Evolutionary conservation across 2,888 invertebrate genomes (phyloP), one percentile per base, ranked within the genome.

Genomic region (Onthophagus sagittarius): DNA sequence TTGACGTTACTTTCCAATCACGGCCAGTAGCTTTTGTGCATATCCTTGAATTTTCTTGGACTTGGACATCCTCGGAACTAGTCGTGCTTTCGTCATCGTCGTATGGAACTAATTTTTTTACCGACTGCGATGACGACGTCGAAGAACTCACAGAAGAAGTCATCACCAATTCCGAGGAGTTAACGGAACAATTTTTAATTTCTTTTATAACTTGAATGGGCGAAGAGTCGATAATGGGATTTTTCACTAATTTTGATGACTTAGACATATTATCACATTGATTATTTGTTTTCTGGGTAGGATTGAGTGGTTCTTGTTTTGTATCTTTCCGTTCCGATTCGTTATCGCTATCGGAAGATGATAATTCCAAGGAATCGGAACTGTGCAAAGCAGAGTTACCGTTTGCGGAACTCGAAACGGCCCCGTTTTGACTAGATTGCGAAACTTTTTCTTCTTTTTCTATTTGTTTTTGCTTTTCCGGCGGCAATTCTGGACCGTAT

Each of bases 31-130:
- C 81, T 72, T 83, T 82, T 1, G 84, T 82, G 0, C 79, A 76
- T 7, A 81, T 79, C 71, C 80, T 75, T 33, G 15, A 39, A 63
- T 77, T 78, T 14, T 74, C 73, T 74, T 76, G 33, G 11, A 3
- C 73, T 74, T 76, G 33, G 11, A 3, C 33, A 15, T 32, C 69
- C 67, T 9, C 71, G 62, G 73, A 70, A 23, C 67, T 31, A n/a
- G 79, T 80, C 32, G 82, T 83, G 0, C 84, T 83, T 73, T 85
- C 86, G 67, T 85, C 85, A 39, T 84, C 83, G 72, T 86, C 86
- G 73, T 86, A 86, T 0, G 86, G 86, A 15, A 86, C 86, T 73
- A 86, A 76, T 75, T 84, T 84, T 15, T 82, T 79, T 6, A 78
- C 63, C 64, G 73, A 70, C 63, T 63, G 70, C 63, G 74, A 67